Evolutionary conservation across 2,797 vertebrate species (phyloP).

Genomic region (Melanotaenia parkinsoni): DNA sequence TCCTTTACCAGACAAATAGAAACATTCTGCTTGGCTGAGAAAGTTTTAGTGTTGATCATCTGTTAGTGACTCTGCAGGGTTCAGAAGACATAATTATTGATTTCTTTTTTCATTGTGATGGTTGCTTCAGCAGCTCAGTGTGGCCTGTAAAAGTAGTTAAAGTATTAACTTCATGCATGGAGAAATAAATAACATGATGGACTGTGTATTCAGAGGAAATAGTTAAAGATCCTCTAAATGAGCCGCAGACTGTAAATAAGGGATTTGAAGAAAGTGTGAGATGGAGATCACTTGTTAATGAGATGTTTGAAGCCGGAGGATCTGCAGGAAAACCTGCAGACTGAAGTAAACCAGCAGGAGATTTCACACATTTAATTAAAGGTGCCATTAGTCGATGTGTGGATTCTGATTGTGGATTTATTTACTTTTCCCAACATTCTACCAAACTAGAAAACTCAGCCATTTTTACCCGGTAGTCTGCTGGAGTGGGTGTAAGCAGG

Average conservation of each 20-base stretch:
- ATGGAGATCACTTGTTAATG: slow-evolving; percentile 3
- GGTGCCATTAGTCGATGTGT: background rate
- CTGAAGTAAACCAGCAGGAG: slow-evolving; percentile 20
- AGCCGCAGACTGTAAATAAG: background rate
- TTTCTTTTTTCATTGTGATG: background rate
- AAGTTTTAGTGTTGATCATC: no score
- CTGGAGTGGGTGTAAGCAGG: no score
- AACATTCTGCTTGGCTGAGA: no score
- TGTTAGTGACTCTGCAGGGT: no score
- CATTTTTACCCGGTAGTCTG: no score
- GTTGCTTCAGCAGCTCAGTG: background rate
- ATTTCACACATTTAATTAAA: background rate
- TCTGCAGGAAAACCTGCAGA: slow-evolving; percentile 10
- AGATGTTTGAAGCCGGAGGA: background rate
- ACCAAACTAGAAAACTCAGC: no score
- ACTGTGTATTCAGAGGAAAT: slow-evolving; percentile 9
- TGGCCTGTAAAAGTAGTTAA: background rate
- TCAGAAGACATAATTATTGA: background rate
- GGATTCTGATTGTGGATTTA: background rate
- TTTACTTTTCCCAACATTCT: background rate
- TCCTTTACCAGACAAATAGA: no score
- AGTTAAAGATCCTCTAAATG: background rate
- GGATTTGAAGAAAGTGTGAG: background rate
- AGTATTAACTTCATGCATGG: background rate
- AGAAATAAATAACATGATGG: background rate